Percentiles rank a stretch among this genome's conserved stretches.
phyloP scores from a whole-genome alignment of 2,797 vertebrate genomes.

The Dendrocincla tyrannina region DNA sequence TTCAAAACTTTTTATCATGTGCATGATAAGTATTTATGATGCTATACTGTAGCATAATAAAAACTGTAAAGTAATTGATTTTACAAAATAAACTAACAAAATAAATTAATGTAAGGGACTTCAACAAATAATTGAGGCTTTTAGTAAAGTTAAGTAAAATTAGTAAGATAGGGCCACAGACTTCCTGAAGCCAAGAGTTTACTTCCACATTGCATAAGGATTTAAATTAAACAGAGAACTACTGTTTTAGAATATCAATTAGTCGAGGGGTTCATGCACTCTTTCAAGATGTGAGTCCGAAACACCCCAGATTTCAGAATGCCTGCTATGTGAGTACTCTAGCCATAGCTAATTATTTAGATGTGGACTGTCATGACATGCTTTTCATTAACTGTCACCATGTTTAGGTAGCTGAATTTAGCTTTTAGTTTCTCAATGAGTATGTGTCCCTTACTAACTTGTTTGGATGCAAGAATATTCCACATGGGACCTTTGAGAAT shows the following conservation, averaged over 20 bases:
- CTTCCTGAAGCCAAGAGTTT: background rate
- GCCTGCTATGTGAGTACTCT: background rate
- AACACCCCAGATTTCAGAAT: background rate
- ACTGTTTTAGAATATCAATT: background rate
- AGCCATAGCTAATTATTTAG: background rate
- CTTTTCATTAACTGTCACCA: background rate
- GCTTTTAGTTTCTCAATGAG: background rate
- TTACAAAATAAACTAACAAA: background rate
- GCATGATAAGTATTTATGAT: background rate
- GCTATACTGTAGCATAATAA: background rate
- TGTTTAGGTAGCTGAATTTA: background rate
- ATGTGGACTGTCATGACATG: fast-evolving
- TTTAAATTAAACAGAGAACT: background rate
- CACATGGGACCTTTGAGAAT: background rate
- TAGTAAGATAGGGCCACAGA: background rate
- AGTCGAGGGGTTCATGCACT: background rate
- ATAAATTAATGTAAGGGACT: background rate
- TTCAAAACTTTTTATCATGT: background rate
- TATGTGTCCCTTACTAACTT: background rate
- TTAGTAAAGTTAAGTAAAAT: background rate
- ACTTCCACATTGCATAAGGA: background rate
- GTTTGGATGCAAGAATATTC: background rate
- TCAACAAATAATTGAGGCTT: background rate
- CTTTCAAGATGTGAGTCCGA: background rate
- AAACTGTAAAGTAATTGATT: background rate